Conservation (phyloP, 2,797 vertebrate species). For the Oryzias sinensis region DNA sequence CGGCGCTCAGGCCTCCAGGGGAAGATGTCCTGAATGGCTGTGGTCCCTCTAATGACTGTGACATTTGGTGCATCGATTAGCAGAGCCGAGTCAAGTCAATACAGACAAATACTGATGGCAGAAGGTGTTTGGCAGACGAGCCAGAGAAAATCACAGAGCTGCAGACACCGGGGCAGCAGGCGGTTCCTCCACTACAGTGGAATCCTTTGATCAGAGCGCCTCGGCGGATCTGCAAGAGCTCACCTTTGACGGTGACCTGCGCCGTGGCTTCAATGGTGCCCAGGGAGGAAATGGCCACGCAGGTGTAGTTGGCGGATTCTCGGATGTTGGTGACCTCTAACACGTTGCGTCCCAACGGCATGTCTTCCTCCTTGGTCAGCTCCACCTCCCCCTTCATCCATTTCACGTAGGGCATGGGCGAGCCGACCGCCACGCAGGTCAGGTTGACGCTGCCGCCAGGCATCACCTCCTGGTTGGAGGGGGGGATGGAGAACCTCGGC, state of each 20-base stretch:
- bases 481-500: conserved; percentile 93
- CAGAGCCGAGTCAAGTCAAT: conserved; percentile 64
- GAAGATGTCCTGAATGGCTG: conserved; percentile 36
- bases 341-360: conserved; percentile 93
- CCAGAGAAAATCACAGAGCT: conserved; percentile 17
- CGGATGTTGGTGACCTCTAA: conserved; percentile 91
- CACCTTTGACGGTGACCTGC: conserved; percentile 96
- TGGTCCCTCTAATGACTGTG: conserved; percentile 61
- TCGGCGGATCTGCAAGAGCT: conserved; percentile 39
- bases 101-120: conserved; percentile 55
- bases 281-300: conserved; percentile 93
- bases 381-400: conserved; percentile 90
- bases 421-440: conserved; percentile 94
- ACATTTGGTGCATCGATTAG: conserved; percentile 71
- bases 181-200: too few species aligned
- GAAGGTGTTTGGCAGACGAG: conserved; percentile 30
- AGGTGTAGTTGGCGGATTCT: conserved; percentile 94
- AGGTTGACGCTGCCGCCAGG: conserved; percentile 95
- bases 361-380: conserved; percentile 92
- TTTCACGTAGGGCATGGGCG: conserved; percentile 95
- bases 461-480: conserved; percentile 96
- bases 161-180: not conserved
- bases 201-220: too few species aligned
- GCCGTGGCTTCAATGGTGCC: conserved; percentile 94
- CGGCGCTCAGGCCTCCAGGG: conserved; percentile 46